A percentile compares a stretch with the other conserved stretches of the same genome.
Conservation (phyloP, 2,888 invertebrate genomes). For the Tortrix viridana region DNA sequence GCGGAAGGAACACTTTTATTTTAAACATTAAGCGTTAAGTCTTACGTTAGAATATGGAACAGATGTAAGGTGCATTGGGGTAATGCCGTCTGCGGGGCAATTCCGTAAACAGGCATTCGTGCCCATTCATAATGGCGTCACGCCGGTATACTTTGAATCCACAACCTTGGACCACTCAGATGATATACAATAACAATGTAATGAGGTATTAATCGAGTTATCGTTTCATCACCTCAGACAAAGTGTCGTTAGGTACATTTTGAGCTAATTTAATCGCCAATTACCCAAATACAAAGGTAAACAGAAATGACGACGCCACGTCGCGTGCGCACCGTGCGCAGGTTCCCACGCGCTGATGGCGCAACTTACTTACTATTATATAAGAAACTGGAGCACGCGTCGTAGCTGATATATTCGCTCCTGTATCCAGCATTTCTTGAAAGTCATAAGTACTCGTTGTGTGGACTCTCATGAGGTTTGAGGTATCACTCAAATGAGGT, state of each 20-base stretch:
- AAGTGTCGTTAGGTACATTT: conserved; percentile 9
- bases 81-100: no score
- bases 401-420: conserved; percentile 10
- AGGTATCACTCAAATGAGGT: no score
- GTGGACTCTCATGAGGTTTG: no score
- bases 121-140: no score
- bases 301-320: conserved; percentile 5
- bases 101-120: no score
- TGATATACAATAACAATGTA: no score
- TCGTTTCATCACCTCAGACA: neutral
- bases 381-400: conserved; percentile 25
- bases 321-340: conserved; percentile 38
- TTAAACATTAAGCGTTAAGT: no score
- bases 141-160: no score
- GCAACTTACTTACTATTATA: conserved; percentile 36
- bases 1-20: no score
- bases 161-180: no score
- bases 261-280: neutral
- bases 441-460: neutral
- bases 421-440: conserved; percentile 16
- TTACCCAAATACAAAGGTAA: conserved; percentile 9
- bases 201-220: neutral
- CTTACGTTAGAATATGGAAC: no score
- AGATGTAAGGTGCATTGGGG: no score
- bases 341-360: conserved; percentile 54